Conservation (phyloP, 2,797 vertebrate genomes). For the Lithobates pipiens region DNA sequence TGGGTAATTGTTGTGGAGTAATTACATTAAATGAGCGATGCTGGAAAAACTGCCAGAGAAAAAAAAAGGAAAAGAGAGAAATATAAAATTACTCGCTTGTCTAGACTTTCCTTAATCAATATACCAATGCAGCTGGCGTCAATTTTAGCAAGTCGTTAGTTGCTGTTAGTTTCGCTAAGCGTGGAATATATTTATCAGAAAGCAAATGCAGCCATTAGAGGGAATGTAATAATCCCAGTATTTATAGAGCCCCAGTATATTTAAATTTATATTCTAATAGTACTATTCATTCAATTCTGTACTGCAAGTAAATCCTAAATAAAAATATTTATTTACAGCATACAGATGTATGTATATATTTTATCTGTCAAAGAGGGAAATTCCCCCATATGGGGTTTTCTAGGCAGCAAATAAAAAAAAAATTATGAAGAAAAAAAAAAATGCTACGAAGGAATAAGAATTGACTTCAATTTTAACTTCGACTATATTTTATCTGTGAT, state of each 20-base stretch:
- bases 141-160: background rate
- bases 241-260: background rate
- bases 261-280: background rate
- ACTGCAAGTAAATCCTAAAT: too few species aligned
- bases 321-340: background rate
- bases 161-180: background rate
- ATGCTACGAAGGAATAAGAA: too few species aligned
- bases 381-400: too few species aligned
- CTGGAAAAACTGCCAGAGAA: background rate
- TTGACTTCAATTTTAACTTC: too few species aligned
- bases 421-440: too few species aligned
- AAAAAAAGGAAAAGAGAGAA: background rate
- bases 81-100: background rate
- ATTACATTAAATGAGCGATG: background rate
- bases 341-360: too few species aligned
- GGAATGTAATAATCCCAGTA: background rate
- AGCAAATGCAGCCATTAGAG: background rate
- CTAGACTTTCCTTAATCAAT: slow-evolving; percentile 33
- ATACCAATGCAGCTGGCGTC: slow-evolving; percentile 1
- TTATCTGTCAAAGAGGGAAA: too few species aligned
- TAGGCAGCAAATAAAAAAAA: too few species aligned
- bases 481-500: background rate
- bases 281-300: background rate
- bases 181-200: background rate
- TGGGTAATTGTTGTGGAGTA: background rate